phyloP scores from a whole-genome alignment of 2,113 vertebrate genomes.

The Sialia sialis region DNA sequence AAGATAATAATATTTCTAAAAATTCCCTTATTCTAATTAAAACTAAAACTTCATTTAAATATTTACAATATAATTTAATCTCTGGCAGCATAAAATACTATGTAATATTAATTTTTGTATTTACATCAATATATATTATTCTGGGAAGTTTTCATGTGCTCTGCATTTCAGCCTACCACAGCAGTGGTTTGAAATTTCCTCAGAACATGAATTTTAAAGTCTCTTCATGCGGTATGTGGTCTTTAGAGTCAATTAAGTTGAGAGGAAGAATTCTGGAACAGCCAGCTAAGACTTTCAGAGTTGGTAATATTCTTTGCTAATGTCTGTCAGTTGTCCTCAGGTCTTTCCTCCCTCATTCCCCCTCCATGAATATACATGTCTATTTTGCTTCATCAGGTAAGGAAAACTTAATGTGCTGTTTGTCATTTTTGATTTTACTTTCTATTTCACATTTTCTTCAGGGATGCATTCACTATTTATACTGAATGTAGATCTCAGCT shows the following conservation, averaged over 20 bases:
- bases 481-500: neutral
- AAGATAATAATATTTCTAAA: neutral
- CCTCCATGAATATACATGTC: accelerated
- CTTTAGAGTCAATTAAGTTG: neutral
- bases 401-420: neutral
- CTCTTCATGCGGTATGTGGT: neutral
- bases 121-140: neutral
- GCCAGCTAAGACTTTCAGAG: neutral
- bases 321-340: neutral
- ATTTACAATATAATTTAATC: neutral
- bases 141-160: neutral
- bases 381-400: neutral
- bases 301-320: neutral
- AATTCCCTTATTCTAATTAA: neutral
- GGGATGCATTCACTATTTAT: neutral
- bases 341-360: neutral
- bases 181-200: neutral
- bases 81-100: neutral
- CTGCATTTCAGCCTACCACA: neutral
- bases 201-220: neutral
- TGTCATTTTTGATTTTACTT: neutral
- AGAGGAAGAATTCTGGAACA: neutral
- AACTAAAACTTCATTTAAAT: neutral
- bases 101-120: neutral
- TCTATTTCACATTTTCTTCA: neutral